A percentile compares a stretch with the other conserved stretches of the same genome.
phyloP scores from a whole-genome alignment of 2,888 invertebrate species.

The Didymodactylos carnosus region DNA sequence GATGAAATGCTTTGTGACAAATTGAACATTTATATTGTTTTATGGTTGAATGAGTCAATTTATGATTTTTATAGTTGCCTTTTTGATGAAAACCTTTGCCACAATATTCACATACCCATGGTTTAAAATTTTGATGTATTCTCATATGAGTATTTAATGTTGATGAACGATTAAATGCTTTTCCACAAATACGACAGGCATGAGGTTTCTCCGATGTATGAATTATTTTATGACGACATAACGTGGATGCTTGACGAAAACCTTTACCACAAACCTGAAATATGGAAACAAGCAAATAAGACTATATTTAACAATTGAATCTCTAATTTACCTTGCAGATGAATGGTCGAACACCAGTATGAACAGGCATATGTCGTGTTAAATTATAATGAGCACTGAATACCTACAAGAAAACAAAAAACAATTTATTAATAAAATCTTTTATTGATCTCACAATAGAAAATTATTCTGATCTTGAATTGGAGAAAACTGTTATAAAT shows the following conservation, averaged over 20 bases:
- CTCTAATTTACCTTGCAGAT: constrained; percentile 50
- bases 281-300: background rate
- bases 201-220: constrained; percentile 35
- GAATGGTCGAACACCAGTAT: constrained; percentile 84
- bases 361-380: constrained; percentile 94
- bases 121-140: constrained; percentile 35
- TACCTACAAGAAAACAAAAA: background rate
- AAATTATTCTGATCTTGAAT: too few relatives aligned
- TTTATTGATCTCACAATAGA: too few relatives aligned
- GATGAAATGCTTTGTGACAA: constrained; percentile 64
- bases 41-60: constrained; percentile 53
- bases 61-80: constrained; percentile 92
- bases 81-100: constrained; percentile 67
- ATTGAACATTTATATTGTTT: constrained; percentile 87
- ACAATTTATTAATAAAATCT: background rate
- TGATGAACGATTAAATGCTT: constrained; percentile 32
- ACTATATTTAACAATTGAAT: background rate
- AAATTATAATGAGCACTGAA: constrained; percentile 97
- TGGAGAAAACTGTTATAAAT: too few relatives aligned
- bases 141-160: constrained; percentile 36
- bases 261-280: constrained; percentile 33
- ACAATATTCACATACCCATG: constrained; percentile 58
- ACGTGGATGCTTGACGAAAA: constrained; percentile 33
- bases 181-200: constrained; percentile 31
- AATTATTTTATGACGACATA: constrained; percentile 35